Base-by-base conservation (phyloP, 2,888 invertebrate species). In the Oscheius onirici region DNA sequence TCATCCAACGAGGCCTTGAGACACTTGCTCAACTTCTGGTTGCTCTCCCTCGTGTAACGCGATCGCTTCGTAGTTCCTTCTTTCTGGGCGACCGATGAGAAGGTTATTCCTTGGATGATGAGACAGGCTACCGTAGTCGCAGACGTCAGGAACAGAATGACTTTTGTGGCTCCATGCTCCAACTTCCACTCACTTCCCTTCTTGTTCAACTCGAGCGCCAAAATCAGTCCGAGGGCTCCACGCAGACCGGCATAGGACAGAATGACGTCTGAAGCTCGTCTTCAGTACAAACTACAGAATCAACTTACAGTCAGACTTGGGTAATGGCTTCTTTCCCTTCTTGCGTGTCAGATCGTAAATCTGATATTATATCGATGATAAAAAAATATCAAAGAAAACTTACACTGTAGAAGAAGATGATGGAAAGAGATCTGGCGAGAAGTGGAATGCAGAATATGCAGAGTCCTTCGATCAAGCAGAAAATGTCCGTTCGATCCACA, bases 211-310 rank as follows among this genome's bases (percentile, higher is more conserved):
- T 91, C 89, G 17, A 92, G 87, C 0, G 91, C 91, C 51, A 92
- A 87, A 63, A 91, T 91, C 17, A 92, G 87, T 0, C 91, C 91
- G 8, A 92, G 88, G 0, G 91, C 91, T 0, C 92, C 92, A 26
- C 91, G 87, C 0, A 92, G 86, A 0, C 91, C 92, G 20, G 91
- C 91, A 91, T 92, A 92, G 2, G 91, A 90, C 81, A 91, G 90
- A 3, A 92, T 90, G 79, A 91, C 86, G 34, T 34, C 34, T 34
- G 8, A 34, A 34, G 8, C 34, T 34, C 8, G 34, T 34, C 5
- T 34, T 34, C 34, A 34, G 34, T 6, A 34, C 5, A 34, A 8
- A 34, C 34, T 34, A 34, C 8, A 34, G 34, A 34, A 34, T 8
- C 34, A 8, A 34, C 34, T 34, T 34, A 71, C 58, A 72, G 60